These are phyloP conservation scores for Echeneis naucrates DNA, from an alignment of 2,797 vertebrate genomes.

Conservation along the genomic window DNA sequence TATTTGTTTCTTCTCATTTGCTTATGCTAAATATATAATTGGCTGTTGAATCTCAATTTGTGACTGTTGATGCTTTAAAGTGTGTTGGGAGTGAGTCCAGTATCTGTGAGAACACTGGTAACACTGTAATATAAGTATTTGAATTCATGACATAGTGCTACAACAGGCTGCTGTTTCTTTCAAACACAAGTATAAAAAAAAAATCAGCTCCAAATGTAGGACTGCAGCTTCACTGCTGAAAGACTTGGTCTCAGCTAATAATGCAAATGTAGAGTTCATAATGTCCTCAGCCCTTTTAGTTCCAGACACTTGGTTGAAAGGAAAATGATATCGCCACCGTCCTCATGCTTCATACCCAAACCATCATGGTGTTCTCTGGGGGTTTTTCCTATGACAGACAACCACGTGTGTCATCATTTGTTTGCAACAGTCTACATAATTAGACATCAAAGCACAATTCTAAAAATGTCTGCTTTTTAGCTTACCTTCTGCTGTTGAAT, in stretches of 20 bases:
- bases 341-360: constrained; percentile 83
- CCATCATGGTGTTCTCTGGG: constrained; percentile 80
- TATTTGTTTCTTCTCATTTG: background rate
- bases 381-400: constrained; percentile 80
- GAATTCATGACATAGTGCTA: constrained; percentile 52
- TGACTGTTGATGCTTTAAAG: constrained; percentile 5
- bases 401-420: background rate
- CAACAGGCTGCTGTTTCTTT: constrained; percentile 65
- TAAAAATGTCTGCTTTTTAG: background rate
- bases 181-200: constrained; percentile 53
- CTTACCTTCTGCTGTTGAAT: constrained; percentile 88
- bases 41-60: constrained; percentile 15
- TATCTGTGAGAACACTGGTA: constrained; percentile 34
- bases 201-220: constrained; percentile 14
- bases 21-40: constrained; percentile 9
- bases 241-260: background rate
- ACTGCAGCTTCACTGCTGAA: constrained; percentile 12
- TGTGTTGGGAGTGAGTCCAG: background rate
- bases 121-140: constrained; percentile 48
- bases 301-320: constrained; percentile 3
- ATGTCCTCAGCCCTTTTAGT: constrained; percentile 3
- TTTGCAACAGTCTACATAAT: background rate
- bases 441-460: background rate
- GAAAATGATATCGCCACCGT: constrained; percentile 15
- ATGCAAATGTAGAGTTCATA: background rate